Conservation (phyloP, 2,113 vertebrate genomes). For the Seriola rivoliana region DNA sequence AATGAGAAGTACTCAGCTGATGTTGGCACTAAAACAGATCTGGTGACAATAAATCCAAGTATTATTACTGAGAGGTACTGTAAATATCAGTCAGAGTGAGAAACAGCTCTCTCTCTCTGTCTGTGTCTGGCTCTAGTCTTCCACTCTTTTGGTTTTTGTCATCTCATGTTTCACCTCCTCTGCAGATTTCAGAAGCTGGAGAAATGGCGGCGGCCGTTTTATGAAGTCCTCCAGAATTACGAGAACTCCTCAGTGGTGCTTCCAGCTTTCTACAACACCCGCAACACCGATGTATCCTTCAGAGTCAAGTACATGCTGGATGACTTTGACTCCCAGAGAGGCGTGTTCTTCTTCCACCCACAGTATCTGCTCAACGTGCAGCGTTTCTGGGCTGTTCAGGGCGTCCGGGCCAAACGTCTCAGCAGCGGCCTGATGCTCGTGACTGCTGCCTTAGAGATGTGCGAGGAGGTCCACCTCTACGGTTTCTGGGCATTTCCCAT, state of each 20-base stretch:
- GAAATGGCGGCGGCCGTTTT: slow-evolving; percentile 98
- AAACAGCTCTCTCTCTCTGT: neutral
- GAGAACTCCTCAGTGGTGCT: slow-evolving; percentile 96
- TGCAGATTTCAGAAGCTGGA: slow-evolving; percentile 95
- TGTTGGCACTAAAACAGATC: slow-evolving; percentile 94
- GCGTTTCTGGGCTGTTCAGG: slow-evolving; percentile 95
- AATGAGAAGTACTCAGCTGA: slow-evolving; percentile 92
- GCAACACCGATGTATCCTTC: slow-evolving; percentile 97
- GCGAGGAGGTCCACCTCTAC: slow-evolving; percentile 96
- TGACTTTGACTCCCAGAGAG: slow-evolving; percentile 91
- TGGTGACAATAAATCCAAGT: slow-evolving; percentile 98
- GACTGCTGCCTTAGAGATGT: slow-evolving; percentile 95
- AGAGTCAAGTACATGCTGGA: slow-evolving; percentile 96
- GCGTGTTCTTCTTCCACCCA: slow-evolving; percentile 96
- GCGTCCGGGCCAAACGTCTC: slow-evolving; percentile 93
- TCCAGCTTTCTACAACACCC: slow-evolving; percentile 97
- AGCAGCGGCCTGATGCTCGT: slow-evolving; percentile 97
- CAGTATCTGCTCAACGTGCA: slow-evolving; percentile 96
- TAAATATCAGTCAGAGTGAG: neutral
- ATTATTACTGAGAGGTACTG: slow-evolving; percentile 96
- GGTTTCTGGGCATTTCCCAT: slow-evolving; percentile 99
- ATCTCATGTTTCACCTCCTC: neutral
- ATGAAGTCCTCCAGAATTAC: slow-evolving; percentile 91
- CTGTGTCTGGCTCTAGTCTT: neutral
- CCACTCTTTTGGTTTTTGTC: neutral